A percentile compares a stretch with the other conserved stretches of the same genome.
Conservation (phyloP, 2,888 invertebrate genomes). For the Rotaria sp. region DNA sequence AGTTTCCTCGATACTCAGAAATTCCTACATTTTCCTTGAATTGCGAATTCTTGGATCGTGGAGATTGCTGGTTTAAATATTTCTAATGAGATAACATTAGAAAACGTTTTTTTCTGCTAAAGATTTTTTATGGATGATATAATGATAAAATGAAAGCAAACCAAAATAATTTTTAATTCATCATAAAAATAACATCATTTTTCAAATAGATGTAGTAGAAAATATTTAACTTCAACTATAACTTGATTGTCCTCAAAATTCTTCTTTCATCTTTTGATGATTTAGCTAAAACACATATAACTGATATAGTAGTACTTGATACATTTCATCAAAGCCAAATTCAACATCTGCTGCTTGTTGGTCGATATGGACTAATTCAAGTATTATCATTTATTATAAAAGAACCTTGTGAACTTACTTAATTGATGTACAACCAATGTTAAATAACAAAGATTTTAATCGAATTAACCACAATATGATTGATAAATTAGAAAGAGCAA, state of each 20-base stretch:
- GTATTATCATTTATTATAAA: constrained; percentile 96
- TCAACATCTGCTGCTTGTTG: constrained; percentile 73
- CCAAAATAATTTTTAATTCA: constrained; percentile 84
- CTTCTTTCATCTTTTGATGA: constrained; percentile 72
- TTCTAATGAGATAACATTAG: too few species aligned
- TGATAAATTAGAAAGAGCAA: constrained; percentile 64
- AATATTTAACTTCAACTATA: constrained; percentile 60
- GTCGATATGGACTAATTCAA: constrained; percentile 87
- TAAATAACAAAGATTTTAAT: constrained; percentile 67
- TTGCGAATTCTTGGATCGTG: too few species aligned
- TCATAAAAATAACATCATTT: too few species aligned
- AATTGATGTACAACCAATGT: background rate
- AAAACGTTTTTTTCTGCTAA: too few species aligned
- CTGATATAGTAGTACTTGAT: too few species aligned
- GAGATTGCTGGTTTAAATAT: too few species aligned
- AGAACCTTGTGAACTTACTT: constrained; percentile 81
- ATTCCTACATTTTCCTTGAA: too few species aligned
- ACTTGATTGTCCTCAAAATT: constrained; percentile 79
- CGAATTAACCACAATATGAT: constrained; percentile 55
- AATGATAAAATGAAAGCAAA: too few species aligned
- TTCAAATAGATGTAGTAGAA: background rate
- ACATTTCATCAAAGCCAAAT: constrained; percentile 68
- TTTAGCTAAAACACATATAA: too few species aligned
- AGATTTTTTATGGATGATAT: too few species aligned
- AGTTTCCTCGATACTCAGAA: too few species aligned